phyloP scores from a whole-genome alignment of 2,113 vertebrate genomes.

The Ornithorhynchus anatinus region DNA sequence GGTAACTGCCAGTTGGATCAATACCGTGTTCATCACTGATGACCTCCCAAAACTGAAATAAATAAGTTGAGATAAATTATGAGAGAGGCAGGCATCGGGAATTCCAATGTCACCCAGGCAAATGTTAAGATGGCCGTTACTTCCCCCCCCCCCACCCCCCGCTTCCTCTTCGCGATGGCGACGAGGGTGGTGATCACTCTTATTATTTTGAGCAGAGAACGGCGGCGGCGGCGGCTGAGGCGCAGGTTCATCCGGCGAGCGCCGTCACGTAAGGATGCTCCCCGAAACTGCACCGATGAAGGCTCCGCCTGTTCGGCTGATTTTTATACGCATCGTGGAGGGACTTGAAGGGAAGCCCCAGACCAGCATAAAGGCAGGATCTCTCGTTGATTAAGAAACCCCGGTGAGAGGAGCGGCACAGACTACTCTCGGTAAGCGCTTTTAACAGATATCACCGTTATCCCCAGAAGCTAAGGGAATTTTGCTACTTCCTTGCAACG shows the following conservation, averaged over 20 bases:
- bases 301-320: no score
- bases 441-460: no score
- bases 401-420: no score
- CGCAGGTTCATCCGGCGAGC: not conserved
- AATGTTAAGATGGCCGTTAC: not conserved
- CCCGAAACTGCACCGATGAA: no score
- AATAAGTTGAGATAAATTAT: not conserved
- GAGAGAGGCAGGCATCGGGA: not conserved
- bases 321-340: no score
- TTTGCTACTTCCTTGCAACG: no score
- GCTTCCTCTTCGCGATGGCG: not conserved
- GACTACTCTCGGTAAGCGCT: no score
- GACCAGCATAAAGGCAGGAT: not conserved
- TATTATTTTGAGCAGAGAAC: no score
- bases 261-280: no score
- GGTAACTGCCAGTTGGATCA: constrained; percentile 84
- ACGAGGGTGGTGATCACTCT: not conserved
- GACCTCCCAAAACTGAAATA: constrained; percentile 84
- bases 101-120: not conserved
- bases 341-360: no score
- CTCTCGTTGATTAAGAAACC: not conserved
- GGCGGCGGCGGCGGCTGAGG: not conserved
- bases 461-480: no score
- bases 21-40: constrained; percentile 86
- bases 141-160: no score